Conservation (phyloP, 2,888 invertebrate genomes). For the Scaptomyza reducta region DNA sequence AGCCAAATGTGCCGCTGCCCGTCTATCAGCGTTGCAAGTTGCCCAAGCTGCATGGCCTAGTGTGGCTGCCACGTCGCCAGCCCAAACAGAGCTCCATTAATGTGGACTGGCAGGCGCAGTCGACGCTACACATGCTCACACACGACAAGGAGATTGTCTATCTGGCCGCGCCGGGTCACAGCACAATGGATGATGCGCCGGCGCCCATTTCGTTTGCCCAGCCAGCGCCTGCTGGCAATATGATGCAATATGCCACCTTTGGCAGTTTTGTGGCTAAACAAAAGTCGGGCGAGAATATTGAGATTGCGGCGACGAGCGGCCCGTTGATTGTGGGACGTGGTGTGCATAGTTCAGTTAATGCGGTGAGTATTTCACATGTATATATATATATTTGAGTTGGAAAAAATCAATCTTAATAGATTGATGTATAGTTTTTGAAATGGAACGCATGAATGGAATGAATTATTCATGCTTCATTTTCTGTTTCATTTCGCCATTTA, state of each 20-base stretch:
- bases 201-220: conserved; percentile 82
- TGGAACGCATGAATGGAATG: no score
- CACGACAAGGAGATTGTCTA: conserved; percentile 86
- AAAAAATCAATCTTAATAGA: no score
- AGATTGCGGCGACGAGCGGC: conserved; percentile 52
- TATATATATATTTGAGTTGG: not conserved
- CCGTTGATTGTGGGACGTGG: conserved; percentile 83
- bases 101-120: conserved; percentile 86
- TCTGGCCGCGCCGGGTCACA: conserved; percentile 83
- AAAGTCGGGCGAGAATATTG: conserved; percentile 26
- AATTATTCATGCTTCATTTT: no score
- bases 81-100: conserved; percentile 84
- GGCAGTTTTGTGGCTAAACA: conserved; percentile 83
- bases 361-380: conserved; percentile 81
- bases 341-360: conserved; percentile 84
- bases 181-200: conserved; percentile 82
- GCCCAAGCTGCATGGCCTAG: conserved; percentile 85
- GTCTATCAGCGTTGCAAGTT: conserved; percentile 85
- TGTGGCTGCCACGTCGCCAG: conserved; percentile 86
- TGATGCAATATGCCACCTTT: conserved; percentile 84
- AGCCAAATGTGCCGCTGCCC: conserved; percentile 86
- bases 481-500: no score
- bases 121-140: conserved; percentile 87
- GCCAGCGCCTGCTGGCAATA: conserved; percentile 62
- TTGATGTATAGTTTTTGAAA: no score